Evolutionary conservation across 2,113 vertebrate species (phyloP), one percentile per base, ranked within the genome.

Genomic region (Phycodurus eques): DNA sequence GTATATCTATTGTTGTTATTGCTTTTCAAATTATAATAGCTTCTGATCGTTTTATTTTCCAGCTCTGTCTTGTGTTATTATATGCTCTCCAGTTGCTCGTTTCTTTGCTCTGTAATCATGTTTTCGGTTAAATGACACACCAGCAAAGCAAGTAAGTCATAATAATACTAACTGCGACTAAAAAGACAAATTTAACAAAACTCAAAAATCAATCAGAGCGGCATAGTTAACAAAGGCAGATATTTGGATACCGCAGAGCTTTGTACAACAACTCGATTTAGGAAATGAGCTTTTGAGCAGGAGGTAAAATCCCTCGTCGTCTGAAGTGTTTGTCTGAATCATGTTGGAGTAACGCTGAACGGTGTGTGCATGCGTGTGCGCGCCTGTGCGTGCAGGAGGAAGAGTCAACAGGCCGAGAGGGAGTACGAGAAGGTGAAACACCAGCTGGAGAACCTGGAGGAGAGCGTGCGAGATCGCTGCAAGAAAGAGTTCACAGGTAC

Each of bases 401-500:
- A 98, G 92, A 99, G 96, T 87, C 96, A 96, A 75, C 96, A 99
- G 88, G 97, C 98, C 0, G 96, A 99, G 88, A 92, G 96, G 3
- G 97, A 99, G 79, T 99, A 98, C 0, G 96, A 99, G 90, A 98
- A 99, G 88, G 96, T 99, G 73, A 97, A 94, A 83, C 96, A 95
- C 65, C 97, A 99, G 80, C 94, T 99, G 19, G 96, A 97, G 85
- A 96, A 95, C 69, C 83, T 99, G 87, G 98, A 99, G 84, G 98
- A 99, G 87, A 98, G 96, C 1, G 98, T 99, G 12, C 92, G 97
- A 3, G 97, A 99, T 71, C 95, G 96, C 60, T 98, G 97, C 94
- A 98, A 99, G 91, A 99, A 98, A 78, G 98, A 99, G 83, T 99
- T 98, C 91, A 98, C 96, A 88, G 96, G 96, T 98, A 87, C 35